Evolutionary conservation across 2,797 vertebrate genomes (phyloP).

Genomic region (Lithobates pipiens): DNA sequence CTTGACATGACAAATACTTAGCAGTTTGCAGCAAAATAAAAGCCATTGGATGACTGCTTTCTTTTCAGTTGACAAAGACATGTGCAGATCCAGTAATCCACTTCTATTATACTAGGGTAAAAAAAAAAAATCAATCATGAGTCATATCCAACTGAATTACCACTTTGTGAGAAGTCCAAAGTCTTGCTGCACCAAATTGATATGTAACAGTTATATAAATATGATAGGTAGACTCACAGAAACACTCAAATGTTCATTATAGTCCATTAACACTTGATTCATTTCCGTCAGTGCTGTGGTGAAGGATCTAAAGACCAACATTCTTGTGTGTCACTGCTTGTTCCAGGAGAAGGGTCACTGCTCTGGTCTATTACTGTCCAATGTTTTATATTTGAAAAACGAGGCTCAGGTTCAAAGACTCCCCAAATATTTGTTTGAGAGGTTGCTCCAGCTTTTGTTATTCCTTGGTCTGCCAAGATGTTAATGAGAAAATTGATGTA

Average conservation of each 20-base stretch:
- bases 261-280: not conserved
- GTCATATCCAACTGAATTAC: not conserved
- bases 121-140: not conserved
- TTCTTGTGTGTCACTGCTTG: slow-evolving; percentile 80
- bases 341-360: slow-evolving; percentile 80
- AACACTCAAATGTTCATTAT: not conserved
- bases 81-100: not conserved
- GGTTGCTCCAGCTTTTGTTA: slow-evolving; percentile 74
- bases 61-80: not conserved
- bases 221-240: slow-evolving; percentile 14
- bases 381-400: slow-evolving; percentile 69
- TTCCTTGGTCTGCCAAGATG: slow-evolving; percentile 88
- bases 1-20: not conserved
- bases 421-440: slow-evolving; percentile 72
- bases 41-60: not conserved
- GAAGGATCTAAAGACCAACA: slow-evolving; percentile 76
- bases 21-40: too few species aligned
- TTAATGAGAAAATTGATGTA: slow-evolving; percentile 97
- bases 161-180: not conserved
- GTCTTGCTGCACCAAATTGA: not conserved
- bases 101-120: not conserved
- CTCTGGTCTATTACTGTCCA: slow-evolving; percentile 80
- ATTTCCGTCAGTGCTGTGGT: slow-evolving; percentile 6
- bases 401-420: slow-evolving; percentile 71
- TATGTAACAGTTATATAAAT: slow-evolving; percentile 15